Evolutionary conservation across 1,140 invertebrate genomes (phyloP).

Genomic region (Listronotus bonariensis): DNA sequence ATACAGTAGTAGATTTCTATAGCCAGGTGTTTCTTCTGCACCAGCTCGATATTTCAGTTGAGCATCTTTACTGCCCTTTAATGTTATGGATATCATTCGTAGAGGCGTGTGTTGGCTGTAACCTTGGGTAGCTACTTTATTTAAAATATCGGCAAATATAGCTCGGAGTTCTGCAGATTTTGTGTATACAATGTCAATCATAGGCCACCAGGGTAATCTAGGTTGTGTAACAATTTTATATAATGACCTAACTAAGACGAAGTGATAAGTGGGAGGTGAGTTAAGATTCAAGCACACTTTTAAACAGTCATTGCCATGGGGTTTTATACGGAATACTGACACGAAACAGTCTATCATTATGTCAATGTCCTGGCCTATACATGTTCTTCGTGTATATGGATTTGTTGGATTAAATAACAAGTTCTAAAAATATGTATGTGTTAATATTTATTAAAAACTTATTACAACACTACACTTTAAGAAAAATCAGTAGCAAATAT

Average conservation of each 20-base stretch:
- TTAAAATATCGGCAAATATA: constrained; percentile 95
- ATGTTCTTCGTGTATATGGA: constrained; percentile 82
- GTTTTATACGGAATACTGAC: constrained; percentile 94
- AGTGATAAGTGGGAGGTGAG: constrained; percentile 88
- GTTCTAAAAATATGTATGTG: constrained; percentile 60
- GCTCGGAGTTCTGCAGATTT: constrained; percentile 88
- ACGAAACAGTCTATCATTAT: constrained; percentile 99
- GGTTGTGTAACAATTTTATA: constrained; percentile 88
- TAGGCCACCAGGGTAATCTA: constrained; percentile 91
- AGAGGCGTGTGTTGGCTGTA: constrained; percentile 85
- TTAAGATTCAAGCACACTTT: constrained; percentile 93
- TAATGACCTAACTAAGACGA: constrained; percentile 90
- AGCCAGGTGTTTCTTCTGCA: constrained; percentile 85
- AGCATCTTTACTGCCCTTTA: constrained; percentile 83
- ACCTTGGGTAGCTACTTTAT: constrained; percentile 87
- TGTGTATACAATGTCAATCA: constrained; percentile 93
- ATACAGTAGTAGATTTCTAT: constrained; percentile 85
- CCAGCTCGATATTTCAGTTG: constrained; percentile 83
- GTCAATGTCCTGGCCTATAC: constrained; percentile 84
- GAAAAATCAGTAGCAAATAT: too few relatives aligned
- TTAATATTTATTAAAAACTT: constrained; percentile 10
- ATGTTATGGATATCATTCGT: constrained; percentile 82
- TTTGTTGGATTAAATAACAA: constrained; percentile 91
- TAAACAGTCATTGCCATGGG: constrained; percentile 93
- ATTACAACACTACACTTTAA: not conserved